Evolutionary conservation across 2,888 invertebrate genomes (phyloP).

Genomic region (Epirrita christyi): DNA sequence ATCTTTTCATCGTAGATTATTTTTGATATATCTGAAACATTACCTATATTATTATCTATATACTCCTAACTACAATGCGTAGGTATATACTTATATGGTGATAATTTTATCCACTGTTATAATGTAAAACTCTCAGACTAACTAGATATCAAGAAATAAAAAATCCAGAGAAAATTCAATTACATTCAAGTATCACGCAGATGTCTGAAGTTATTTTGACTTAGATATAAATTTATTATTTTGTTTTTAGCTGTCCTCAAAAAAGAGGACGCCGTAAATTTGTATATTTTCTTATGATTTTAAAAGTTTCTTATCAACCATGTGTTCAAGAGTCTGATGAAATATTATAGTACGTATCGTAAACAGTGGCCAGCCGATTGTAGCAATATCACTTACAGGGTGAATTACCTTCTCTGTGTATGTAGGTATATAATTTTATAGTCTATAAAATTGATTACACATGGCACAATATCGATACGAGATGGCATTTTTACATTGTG

Average conservation of each 20-base stretch:
- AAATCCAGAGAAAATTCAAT: too few species aligned
- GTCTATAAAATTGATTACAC: slow-evolving; percentile 9
- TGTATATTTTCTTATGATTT: neutral
- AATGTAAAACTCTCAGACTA: too few species aligned
- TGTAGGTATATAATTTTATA: neutral
- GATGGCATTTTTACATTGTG: neutral
- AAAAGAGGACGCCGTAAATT: too few species aligned
- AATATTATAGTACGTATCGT: slow-evolving; percentile 3
- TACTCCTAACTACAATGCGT: too few species aligned
- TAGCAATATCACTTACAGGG: slow-evolving; percentile 1
- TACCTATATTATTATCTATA: too few species aligned
- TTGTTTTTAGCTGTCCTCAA: too few species aligned
- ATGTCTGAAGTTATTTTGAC: too few species aligned
- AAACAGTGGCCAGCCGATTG: neutral
- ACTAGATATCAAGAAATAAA: too few species aligned
- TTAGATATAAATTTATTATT: neutral
- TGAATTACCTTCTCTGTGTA: slow-evolving; percentile 3
- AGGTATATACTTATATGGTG: too few species aligned
- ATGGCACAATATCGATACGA: slow-evolving; percentile 10
- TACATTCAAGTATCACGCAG: too few species aligned
- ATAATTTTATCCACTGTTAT: too few species aligned
- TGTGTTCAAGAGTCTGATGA: slow-evolving; percentile 1
- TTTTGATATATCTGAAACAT: too few species aligned
- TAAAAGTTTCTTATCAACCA: neutral
- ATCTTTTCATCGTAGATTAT: neutral